These are phyloP conservation scores for Oostethus manadensis DNA, from an alignment of 2,113 vertebrate genomes.

Conservation along the genomic window DNA sequence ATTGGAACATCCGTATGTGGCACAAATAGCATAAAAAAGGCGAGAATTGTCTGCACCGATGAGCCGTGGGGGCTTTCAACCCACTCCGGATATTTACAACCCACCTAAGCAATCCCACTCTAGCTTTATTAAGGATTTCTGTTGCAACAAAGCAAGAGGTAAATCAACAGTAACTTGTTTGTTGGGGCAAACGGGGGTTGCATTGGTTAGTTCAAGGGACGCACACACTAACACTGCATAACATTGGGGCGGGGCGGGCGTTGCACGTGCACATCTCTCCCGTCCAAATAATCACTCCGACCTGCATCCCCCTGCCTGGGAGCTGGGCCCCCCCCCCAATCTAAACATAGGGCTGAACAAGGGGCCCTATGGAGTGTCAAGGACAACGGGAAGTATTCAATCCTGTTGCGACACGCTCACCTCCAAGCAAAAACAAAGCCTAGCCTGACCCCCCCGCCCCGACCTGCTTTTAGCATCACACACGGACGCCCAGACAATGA, in stretches of 20 bases:
- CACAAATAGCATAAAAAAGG: conserved; percentile 24
- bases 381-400: conserved; percentile 62
- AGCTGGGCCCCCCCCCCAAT: conserved; percentile 37
- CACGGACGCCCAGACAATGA: conserved; percentile 3
- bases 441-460: not conserved
- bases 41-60: conserved; percentile 14
- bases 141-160: conserved; percentile 27
- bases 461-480: conserved; percentile 31
- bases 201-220: conserved; percentile 34
- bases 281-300: conserved; percentile 56
- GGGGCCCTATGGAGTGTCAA: conserved; percentile 36
- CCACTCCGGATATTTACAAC: conserved; percentile 16
- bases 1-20: conserved; percentile 4
- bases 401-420: conserved; percentile 59
- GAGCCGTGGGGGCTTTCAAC: not conserved
- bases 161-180: conserved; percentile 34
- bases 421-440: conserved; percentile 38
- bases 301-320: conserved; percentile 52
- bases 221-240: too few species aligned
- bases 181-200: conserved; percentile 19
- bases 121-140: conserved; percentile 35
- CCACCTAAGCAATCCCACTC: conserved; percentile 18
- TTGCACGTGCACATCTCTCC: conserved; percentile 43
- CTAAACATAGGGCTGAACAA: conserved; percentile 47
- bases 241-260: conserved; percentile 7